Evolutionary conservation across 2,113 vertebrate species (phyloP).

Genomic region (Chrysochloris asiatica): DNA sequence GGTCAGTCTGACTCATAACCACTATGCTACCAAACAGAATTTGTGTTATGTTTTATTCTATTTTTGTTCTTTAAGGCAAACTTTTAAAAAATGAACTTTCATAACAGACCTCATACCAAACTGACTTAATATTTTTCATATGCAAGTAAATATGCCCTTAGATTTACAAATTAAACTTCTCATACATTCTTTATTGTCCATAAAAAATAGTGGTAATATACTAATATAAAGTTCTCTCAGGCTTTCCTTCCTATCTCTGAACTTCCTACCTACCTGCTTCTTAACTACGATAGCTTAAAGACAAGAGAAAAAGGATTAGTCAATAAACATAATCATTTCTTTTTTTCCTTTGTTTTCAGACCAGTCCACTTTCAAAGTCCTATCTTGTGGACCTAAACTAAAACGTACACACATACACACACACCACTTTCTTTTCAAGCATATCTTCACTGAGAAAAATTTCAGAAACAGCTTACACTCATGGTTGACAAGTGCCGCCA

Average conservation of each 20-base stretch:
- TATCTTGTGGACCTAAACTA: not conserved
- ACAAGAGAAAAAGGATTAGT: not conserved
- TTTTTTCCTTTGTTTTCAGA: constrained; percentile 23
- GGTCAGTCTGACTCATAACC: no score
- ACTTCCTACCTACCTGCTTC: not conserved
- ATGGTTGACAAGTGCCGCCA: constrained; percentile 96
- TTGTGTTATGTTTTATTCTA: constrained; percentile 10
- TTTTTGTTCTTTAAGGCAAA: constrained; percentile 32
- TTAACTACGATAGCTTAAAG: not conserved
- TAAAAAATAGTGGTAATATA: not conserved
- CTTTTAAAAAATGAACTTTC: constrained; percentile 24
- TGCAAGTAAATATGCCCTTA: not conserved
- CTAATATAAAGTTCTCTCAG: not conserved
- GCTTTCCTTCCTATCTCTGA: not conserved
- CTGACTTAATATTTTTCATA: not conserved
- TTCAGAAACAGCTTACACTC: constrained; percentile 90
- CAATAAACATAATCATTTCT: not conserved
- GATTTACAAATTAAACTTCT: not conserved
- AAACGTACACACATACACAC: not conserved
- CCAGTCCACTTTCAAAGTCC: not conserved
- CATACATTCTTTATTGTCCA: not conserved
- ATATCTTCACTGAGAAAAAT: constrained; percentile 39
- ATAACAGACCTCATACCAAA: not conserved
- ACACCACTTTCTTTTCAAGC: not conserved
- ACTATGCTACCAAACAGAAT: not conserved